Percentiles rank a stretch among this genome's conserved stretches.
These are phyloP conservation scores for Clinocottus analis DNA, from an alignment of 2,113 vertebrate species.

Conservation along the genomic window DNA sequence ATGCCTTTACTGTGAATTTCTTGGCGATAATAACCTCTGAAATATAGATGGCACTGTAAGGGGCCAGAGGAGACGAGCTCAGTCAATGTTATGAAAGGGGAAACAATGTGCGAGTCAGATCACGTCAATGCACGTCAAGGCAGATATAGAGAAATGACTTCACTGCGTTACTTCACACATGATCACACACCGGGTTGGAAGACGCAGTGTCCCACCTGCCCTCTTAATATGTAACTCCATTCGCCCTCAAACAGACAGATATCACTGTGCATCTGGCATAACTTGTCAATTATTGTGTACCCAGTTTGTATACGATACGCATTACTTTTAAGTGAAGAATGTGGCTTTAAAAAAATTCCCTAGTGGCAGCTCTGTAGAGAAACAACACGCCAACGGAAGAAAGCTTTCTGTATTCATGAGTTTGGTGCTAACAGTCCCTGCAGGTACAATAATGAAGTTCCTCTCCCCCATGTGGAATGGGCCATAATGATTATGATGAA, in stretches of 20 bases:
- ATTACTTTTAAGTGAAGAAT: conserved; percentile 59
- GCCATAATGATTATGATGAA: conserved; percentile 75
- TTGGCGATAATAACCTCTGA: conserved; percentile 61
- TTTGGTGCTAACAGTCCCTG: conserved; percentile 75
- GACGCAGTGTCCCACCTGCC: conserved; percentile 26
- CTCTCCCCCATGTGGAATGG: conserved; percentile 69
- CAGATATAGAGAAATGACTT: conserved; percentile 22
- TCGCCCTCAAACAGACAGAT: conserved; percentile 27
- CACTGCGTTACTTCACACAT: conserved; percentile 29
- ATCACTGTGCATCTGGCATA: conserved; percentile 20
- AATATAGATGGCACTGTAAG: conserved; percentile 48
- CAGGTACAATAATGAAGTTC: conserved; percentile 78
- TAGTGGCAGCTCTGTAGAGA: conserved; percentile 43
- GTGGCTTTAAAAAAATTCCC: conserved; percentile 46
- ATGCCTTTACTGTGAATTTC: conserved; percentile 47
- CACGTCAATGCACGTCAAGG: conserved; percentile 68
- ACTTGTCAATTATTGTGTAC: conserved; percentile 54
- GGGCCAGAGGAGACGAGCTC: background rate
- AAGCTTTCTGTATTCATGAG: conserved; percentile 80
- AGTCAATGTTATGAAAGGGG: conserved; percentile 37
- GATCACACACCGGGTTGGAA: conserved; percentile 51
- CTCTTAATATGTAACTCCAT: conserved; percentile 5
- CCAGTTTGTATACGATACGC: conserved; percentile 16
- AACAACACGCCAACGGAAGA: conserved; percentile 47
- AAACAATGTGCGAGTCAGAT: conserved; percentile 23